These are phyloP conservation scores for Lepidothrix coronata DNA, from an alignment of 2,113 vertebrate genomes.

Conservation along the genomic window DNA sequence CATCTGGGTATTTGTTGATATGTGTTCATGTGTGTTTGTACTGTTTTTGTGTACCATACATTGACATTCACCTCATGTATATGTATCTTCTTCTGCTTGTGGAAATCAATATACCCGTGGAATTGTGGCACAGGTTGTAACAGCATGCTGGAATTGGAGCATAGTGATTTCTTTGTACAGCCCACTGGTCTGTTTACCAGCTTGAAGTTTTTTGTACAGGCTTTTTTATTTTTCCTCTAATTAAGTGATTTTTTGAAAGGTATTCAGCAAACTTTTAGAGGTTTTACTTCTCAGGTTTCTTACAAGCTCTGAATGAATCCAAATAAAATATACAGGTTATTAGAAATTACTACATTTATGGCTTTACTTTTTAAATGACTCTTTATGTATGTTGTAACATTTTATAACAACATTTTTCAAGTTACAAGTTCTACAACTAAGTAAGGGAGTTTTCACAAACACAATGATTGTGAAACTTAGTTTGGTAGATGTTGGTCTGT, in stretches of 20 bases:
- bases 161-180: background rate
- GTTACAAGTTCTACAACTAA: background rate
- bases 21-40: background rate
- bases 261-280: background rate
- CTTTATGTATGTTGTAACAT: background rate
- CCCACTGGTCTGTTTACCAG: background rate
- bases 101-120: rapidly evolving
- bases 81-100: background rate
- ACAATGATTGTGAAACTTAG: background rate
- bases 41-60: background rate
- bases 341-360: background rate
- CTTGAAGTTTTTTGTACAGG: background rate
- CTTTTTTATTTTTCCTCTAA: background rate
- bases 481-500: background rate
- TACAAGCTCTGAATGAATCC: background rate
- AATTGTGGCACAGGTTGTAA: background rate
- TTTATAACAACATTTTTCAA: background rate
- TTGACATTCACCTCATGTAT: background rate
- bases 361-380: background rate
- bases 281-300: background rate
- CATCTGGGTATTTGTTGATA: background rate
- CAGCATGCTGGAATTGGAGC: background rate
- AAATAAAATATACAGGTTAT: background rate
- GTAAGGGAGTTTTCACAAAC: background rate
- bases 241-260: background rate